phyloP scores from a whole-genome alignment of 2,888 invertebrate species.

The Ernsta delagoae region DNA sequence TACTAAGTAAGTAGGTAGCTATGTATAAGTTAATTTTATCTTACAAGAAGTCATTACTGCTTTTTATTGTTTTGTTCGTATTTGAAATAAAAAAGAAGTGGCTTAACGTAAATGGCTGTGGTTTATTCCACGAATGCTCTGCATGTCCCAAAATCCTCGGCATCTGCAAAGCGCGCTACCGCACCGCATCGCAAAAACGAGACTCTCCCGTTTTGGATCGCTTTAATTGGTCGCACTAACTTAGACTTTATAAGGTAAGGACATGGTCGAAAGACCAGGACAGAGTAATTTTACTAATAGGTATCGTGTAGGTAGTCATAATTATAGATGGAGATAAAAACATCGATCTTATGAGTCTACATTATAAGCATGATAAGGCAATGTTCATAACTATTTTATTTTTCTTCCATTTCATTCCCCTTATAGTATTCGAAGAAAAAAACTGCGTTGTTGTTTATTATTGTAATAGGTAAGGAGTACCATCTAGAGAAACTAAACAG shows the following conservation, averaged over 20 bases:
- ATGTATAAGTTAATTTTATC: background rate
- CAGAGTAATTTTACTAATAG: slow-evolving; percentile 23
- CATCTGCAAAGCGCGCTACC: slow-evolving; percentile 64
- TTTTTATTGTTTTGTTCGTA: background rate
- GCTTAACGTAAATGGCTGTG: slow-evolving; percentile 23
- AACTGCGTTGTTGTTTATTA: too few relatives aligned
- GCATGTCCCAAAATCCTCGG: slow-evolving; percentile 66
- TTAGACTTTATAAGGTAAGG: slow-evolving; percentile 33
- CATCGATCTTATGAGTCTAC: background rate
- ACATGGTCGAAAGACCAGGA: slow-evolving; percentile 23
- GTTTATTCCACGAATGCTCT: slow-evolving; percentile 57
- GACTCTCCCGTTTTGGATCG: slow-evolving; percentile 35
- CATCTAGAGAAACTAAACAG: too few relatives aligned
- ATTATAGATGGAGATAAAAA: background rate
- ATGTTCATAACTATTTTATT: background rate
- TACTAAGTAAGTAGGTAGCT: too few relatives aligned
- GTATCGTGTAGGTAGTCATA: slow-evolving; percentile 12
- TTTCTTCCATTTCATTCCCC: background rate
- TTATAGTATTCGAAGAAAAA: too few relatives aligned
- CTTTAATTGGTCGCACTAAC: slow-evolving; percentile 35
- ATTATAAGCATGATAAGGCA: background rate
- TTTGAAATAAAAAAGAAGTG: slow-evolving; percentile 13
- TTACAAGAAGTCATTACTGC: background rate
- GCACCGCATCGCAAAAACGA: slow-evolving; percentile 62
- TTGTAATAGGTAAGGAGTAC: too few relatives aligned